Base-by-base conservation (phyloP, 2,797 vertebrate species). In the Kryptopterus vitreolus region DNA sequence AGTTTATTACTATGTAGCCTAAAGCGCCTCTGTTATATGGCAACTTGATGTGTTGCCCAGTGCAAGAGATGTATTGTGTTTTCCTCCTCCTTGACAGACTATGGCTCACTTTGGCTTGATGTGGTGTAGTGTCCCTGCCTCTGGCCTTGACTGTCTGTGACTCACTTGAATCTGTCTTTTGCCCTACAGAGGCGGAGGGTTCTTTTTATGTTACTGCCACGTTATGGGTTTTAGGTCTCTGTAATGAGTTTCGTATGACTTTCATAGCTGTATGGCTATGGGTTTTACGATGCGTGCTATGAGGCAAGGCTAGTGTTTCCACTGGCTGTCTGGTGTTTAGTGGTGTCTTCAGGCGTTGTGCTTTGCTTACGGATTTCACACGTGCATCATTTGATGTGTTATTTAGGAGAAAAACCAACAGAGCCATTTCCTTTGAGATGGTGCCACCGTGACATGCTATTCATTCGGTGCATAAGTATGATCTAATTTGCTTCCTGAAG, bases 51-150 rank as follows among this genome's bases (percentile, higher is more conserved):
- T 78, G 71, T 74, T 3, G 35, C 11, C 26, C 24, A 48, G 20
- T 75, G 72, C 24, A 31, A 26, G 50, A 31, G 68, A 80, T 77
- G 73, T 76, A 55, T 84, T 78, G 52, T 73, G 50, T 58, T 48
- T 78, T 50, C 31, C 8, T 72, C 59, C 58, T 65, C 16, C 26
- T 46, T 57, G 75, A 72, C 68, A 59, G 31, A 55, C 57, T 63
- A 20, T 68, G 35, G 76, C 68, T 81, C 75, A 46, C 33, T 80
- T 68, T 76, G 57, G 59, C 35, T 7, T 62, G 59, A 52, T 57
- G 55, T 61, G 43, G 65, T 61, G 22, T 20, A 11, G 63, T n/a
- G 65, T 72, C n/a, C 63, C 58, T n/a, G 70, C 59, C 26, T 22
- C 29, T 77, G 80, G 63, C 33, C 15, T 63, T 69, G 61, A 29